Percentiles rank a stretch among this genome's conserved stretches.
These are phyloP conservation scores for Zele albiditarsus DNA, from an alignment of 2,888 invertebrate species.

Conservation along the genomic window DNA sequence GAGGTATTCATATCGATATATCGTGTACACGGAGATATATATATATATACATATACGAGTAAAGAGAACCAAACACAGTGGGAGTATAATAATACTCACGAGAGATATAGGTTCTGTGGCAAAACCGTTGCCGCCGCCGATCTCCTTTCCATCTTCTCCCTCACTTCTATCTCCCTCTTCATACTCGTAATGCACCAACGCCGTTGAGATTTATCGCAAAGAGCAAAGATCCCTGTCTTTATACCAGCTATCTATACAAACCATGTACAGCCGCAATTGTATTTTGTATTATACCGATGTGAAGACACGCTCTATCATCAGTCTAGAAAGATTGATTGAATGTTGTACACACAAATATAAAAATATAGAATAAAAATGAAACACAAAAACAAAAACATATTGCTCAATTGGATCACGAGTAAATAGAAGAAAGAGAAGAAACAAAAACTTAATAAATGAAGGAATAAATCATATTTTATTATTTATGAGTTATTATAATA, in stretches of 20 bases:
- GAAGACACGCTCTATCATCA: background rate
- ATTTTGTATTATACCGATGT: background rate
- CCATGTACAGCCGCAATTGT: background rate
- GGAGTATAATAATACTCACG: slow-evolving; percentile 20
- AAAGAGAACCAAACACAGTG: slow-evolving; percentile 6
- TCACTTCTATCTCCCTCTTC: background rate
- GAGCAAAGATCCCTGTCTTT: slow-evolving; percentile 24
- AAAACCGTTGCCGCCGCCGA: background rate
- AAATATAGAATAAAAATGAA: background rate
- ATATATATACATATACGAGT: slow-evolving; percentile 5
- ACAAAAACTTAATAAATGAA: background rate
- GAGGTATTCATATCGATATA: slow-evolving; percentile 25
- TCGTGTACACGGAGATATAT: background rate
- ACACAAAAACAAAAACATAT: background rate
- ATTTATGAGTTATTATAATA: background rate
- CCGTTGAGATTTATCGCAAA: slow-evolving; percentile 20
- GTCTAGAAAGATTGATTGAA: background rate
- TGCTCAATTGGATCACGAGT: background rate
- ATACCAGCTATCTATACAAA: background rate
- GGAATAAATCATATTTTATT: slow-evolving; percentile 3
- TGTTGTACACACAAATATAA: background rate
- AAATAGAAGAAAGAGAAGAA: background rate
- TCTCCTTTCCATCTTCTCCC: slow-evolving; percentile 8
- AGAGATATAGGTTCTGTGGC: slow-evolving; percentile 14
- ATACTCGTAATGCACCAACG: slow-evolving; percentile 12